A percentile compares a stretch with the other conserved stretches of the same genome.
These are phyloP conservation scores for Hyposmocoma kahamanoa DNA, from an alignment of 1,140 invertebrate genomes.

Conservation along the genomic window DNA sequence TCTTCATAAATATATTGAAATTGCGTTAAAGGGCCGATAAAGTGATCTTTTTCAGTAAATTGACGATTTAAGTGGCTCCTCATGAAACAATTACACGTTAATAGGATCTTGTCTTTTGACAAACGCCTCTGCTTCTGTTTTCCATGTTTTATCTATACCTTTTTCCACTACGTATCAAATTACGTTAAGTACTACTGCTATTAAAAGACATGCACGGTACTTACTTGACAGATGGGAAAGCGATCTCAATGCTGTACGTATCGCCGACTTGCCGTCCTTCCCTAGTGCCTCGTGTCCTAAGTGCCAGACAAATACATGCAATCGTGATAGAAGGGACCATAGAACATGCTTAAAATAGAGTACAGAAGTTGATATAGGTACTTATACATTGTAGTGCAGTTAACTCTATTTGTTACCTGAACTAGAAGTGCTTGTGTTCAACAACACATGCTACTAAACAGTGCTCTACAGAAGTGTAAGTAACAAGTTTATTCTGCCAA, in stretches of 20 bases:
- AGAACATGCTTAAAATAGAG: conserved; percentile 41
- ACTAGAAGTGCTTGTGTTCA: conserved; percentile 10
- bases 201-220: conserved; percentile 70
- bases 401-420: not conserved
- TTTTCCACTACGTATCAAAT: no score
- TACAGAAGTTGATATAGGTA: no score
- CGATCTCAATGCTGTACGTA: conserved; percentile 91
- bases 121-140: no score
- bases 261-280: conserved; percentile 82
- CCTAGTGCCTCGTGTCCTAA: conserved; percentile 72
- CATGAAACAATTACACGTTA: no score
- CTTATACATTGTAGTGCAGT: conserved; percentile 8
- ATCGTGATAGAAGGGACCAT: conserved; percentile 54
- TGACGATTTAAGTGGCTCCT: no score
- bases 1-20: no score
- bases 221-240: conserved; percentile 95
- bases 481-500: not conserved
- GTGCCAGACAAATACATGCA: conserved; percentile 69
- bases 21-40: no score
- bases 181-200: no score
- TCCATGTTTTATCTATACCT: no score
- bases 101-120: no score
- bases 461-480: conserved; percentile 17
- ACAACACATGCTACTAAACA: conserved; percentile 17
- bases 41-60: no score